Evolutionary conservation across 2,888 invertebrate genomes (phyloP).

Genomic region (Kryphioiulus occultus): DNA sequence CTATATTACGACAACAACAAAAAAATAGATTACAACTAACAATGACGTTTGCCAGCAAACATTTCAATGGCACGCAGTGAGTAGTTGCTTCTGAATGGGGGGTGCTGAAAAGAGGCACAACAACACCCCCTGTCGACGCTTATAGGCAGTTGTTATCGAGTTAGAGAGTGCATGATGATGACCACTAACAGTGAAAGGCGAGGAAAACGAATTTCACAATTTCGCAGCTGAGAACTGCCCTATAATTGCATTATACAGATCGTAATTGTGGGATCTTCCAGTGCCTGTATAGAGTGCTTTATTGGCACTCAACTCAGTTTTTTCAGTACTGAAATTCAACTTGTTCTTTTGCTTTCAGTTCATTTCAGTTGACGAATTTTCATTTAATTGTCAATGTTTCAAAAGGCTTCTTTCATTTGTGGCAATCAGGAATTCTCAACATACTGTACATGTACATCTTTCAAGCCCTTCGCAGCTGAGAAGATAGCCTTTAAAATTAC

Average conservation of each 20-base stretch:
- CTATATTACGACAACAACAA: slow-evolving; percentile 39
- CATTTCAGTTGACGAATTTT: neutral
- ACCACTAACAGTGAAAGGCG: neutral
- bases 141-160: neutral
- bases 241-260: slow-evolving; percentile 10
- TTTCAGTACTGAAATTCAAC: neutral
- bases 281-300: neutral
- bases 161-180: neutral
- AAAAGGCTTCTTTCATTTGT: too few species aligned
- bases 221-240: neutral
- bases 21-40: slow-evolving; percentile 38
- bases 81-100: neutral
- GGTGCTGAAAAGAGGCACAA: neutral
- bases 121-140: neutral
- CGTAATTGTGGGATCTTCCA: neutral
- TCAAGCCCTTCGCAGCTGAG: too few species aligned
- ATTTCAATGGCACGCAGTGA: neutral
- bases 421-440: too few species aligned
- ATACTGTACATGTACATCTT: too few species aligned
- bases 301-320: neutral
- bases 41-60: slow-evolving; percentile 19
- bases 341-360: neutral
- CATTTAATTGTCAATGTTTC: too few species aligned
- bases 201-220: slow-evolving; percentile 7
- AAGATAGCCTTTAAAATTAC: too few species aligned